These are phyloP conservation scores for Sebastes iracundus DNA, from an alignment of 2,797 vertebrate species.

Conservation along the genomic window DNA sequence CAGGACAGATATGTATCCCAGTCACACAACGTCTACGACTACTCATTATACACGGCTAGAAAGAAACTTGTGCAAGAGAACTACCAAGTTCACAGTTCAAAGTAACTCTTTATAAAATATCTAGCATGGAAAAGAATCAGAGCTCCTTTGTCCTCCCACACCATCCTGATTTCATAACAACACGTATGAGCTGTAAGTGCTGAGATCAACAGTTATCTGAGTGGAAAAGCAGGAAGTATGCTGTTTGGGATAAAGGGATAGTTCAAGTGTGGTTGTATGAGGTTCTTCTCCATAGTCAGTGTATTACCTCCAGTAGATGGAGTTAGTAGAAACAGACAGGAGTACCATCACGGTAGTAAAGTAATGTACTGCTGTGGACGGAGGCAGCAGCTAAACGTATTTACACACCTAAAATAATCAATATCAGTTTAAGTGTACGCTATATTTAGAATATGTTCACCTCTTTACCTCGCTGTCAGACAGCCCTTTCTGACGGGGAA, in stretches of 20 bases:
- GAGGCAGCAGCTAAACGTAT: too few species aligned
- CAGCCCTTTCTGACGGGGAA: too few species aligned
- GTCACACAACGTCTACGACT: conserved; percentile 16
- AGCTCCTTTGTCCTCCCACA: neutral
- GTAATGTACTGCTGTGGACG: too few species aligned
- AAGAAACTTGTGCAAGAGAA: neutral
- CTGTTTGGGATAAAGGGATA: neutral
- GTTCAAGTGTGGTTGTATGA: neutral
- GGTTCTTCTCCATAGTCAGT: neutral
- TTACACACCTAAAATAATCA: too few species aligned
- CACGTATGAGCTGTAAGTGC: neutral
- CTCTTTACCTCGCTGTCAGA: too few species aligned
- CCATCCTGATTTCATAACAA: conserved; percentile 17
- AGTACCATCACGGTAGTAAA: too few species aligned
- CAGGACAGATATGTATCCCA: conserved; percentile 37
- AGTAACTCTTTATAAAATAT: neutral
- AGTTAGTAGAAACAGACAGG: too few species aligned
- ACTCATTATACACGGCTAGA: conserved; percentile 5
- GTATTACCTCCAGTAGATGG: neutral
- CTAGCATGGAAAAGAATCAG: neutral
- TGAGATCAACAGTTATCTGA: too few species aligned
- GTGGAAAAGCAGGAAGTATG: conserved; percentile 62
- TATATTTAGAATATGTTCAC: too few species aligned
- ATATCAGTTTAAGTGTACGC: too few species aligned
- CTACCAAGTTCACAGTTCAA: neutral